Evolutionary conservation across 2,113 vertebrate species (phyloP), one percentile per base, ranked within the genome.

Genomic region (Corythornis cristatus): DNA sequence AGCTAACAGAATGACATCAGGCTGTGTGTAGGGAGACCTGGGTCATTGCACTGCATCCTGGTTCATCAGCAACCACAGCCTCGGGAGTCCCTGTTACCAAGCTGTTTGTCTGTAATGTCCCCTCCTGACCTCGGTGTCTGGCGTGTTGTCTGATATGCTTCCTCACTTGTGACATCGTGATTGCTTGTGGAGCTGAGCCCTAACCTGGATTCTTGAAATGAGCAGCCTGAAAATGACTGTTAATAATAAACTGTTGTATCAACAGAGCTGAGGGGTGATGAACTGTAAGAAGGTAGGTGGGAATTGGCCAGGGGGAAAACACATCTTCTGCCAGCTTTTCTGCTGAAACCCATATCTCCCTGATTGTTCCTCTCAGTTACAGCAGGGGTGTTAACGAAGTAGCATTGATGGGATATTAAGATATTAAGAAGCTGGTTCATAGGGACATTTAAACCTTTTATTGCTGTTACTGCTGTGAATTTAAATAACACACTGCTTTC

Each of bases 391-490:
- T 80, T 51, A 71, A 79, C 18, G 79, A 73, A 93, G 64, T 12
- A 45, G 33, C 68, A 29, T 20, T 64, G 79, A 56, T 28, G 31
- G 68, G 72, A 73, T 81, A 85, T 93, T 78, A 83, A 87, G 83
- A 83, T 79, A 87, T 86, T 86, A 91, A 77, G 89, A 83, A 67
- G 25, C 29, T 85, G 64, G 18, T 94, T 92, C 26, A 7, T 60
- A 61, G 77, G 75, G 91, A 46, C 53, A 43, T 89, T 95, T 71
- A 90, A 95, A 83, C 64, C 54, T 62, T 92, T 95, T 89, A 60
- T 80, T 90, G 87, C 74, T 84, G 45, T 57, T 76, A 65, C 81
- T 40, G 71, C 78, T 89, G 84, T 67, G 91, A 94, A 73, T 95
- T 94, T 79, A 90, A 94, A 87, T 76, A 73, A 56, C 60, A n/a